A percentile compares a stretch with the other conserved stretches of the same genome.
Evolutionary conservation across 2,113 vertebrate genomes (phyloP).

Genomic region (Melanerpes formicivorus): DNA sequence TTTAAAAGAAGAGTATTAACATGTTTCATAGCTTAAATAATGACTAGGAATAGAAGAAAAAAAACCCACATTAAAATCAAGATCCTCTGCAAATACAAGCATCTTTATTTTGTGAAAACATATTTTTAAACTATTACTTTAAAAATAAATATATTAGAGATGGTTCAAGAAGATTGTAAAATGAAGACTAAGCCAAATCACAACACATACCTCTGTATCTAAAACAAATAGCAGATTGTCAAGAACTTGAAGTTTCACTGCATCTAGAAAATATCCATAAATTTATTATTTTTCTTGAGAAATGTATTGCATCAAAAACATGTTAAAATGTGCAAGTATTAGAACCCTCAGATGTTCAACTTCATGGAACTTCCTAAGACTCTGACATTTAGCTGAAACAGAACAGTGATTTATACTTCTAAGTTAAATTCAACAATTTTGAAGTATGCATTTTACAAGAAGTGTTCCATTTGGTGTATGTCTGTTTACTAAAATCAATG

Average conservation of each 20-base stretch:
- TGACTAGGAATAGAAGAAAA: neutral
- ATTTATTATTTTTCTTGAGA: neutral
- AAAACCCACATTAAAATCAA: neutral
- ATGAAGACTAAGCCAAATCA: neutral
- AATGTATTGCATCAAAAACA: neutral
- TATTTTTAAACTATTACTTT: neutral
- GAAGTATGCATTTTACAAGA: neutral
- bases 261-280: constrained; percentile 74
- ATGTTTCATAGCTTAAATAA: neutral
- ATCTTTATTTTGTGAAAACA: neutral
- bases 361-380: neutral
- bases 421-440: neutral
- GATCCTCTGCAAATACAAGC: neutral
- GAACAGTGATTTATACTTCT: neutral
- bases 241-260: constrained; percentile 85
- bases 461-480: neutral
- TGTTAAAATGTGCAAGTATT: neutral
- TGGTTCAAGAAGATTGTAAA: neutral
- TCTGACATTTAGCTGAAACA: neutral
- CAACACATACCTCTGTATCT: constrained; percentile 83
- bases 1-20: neutral
- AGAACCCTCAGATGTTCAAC: neutral
- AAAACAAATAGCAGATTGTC: constrained; percentile 89
- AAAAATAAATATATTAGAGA: neutral
- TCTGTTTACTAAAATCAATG: neutral